A percentile compares a stretch with the other conserved stretches of the same genome.
These are phyloP conservation scores for Saiga tatarica DNA, from an alignment of 2,113 vertebrate genomes.

Conservation along the genomic window DNA sequence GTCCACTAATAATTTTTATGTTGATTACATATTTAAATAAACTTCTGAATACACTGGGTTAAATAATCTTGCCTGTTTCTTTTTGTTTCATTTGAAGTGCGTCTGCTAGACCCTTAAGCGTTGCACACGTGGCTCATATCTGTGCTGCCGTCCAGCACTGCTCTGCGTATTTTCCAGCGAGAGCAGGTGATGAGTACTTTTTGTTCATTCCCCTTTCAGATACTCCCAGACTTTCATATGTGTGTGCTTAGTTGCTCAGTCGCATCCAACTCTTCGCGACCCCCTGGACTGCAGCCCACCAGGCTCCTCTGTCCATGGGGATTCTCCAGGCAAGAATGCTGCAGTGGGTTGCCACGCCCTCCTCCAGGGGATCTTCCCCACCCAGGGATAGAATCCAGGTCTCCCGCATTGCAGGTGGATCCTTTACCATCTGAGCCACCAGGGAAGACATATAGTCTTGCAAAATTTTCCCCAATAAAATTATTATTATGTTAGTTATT, in stretches of 20 bases:
- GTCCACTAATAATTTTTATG: background rate
- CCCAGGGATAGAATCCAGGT: background rate
- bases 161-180: background rate
- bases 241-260: background rate
- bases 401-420: background rate
- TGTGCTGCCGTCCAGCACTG: background rate
- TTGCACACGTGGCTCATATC: background rate
- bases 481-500: background rate
- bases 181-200: background rate
- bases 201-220: background rate
- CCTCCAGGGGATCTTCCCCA: background rate
- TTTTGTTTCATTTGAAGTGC: background rate
- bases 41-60: background rate
- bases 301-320: background rate
- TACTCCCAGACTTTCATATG: background rate
- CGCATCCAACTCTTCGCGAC: rapidly evolving
- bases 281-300: background rate
- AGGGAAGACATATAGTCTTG: background rate
- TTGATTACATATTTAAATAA: background rate
- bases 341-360: background rate
- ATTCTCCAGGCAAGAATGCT: background rate
- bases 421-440: background rate
- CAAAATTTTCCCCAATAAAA: background rate
- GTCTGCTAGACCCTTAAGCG: background rate
- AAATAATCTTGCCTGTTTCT: background rate